Base-by-base conservation (phyloP, 2,888 invertebrate species). In the Aplocera efformata region DNA sequence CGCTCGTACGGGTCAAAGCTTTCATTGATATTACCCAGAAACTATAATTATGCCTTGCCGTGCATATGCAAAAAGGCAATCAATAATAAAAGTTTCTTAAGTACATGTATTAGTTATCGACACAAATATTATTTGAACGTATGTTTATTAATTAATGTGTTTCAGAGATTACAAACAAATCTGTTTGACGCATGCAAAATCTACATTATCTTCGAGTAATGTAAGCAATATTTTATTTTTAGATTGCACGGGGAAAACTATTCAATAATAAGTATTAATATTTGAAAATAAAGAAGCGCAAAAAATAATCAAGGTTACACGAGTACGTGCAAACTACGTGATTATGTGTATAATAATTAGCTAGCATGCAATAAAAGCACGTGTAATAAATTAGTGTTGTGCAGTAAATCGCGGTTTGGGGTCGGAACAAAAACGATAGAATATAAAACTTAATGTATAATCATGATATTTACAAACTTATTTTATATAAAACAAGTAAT, bases 401-500 rank as follows among this genome's bases (percentile, higher is more conserved):
- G n/a, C n/a, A n/a, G n/a, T n/a, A 2, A 17, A 5, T 17, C 13
- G 27, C 25, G 53, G 33, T 33, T 47, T 46, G 65, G 70, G 72
- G 57, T 62, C 56, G 62, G 79, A 83, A 82, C 75, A 82, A 84
- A 84, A 79, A 79, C 85, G 75, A 79, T 78, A 56, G 63, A 77
- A 78, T 88, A 86, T 86, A 86, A 88, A 88, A 88, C 86, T 88
- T 88, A 88, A 84, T 85, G 82, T 88, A 81, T 86, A 88, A 85
- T 88, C 79, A 79, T 84, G 79, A 77, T 88, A 88, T 88, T 86
- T 88, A 88, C 88, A 88, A 76, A 78, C 83, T 82, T 88, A 86
- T 62, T 58, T 81, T 85, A 86, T 84, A 85, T 82, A 86, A 88
- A 86, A 86, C 86, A 88, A 86, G 81, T 86, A 80, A 79, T 82